Conservation (phyloP, 2,113 vertebrate species). For the Leiothrix lutea region DNA sequence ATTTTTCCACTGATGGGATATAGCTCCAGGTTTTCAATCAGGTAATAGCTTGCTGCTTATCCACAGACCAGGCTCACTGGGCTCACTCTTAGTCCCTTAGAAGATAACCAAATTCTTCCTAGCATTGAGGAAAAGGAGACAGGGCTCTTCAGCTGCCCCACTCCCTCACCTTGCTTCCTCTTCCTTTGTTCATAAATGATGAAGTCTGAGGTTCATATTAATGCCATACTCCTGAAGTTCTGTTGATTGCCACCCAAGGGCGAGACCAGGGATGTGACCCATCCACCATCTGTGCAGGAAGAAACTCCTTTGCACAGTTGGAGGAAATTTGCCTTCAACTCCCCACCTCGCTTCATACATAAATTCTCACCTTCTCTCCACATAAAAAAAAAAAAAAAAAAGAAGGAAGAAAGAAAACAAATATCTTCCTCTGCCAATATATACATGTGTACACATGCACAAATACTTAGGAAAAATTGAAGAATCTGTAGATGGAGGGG, state of each 20-base stretch:
- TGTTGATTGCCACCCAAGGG: neutral
- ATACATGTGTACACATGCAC: neutral
- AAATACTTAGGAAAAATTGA: neutral
- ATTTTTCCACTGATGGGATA: neutral
- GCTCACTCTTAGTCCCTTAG: neutral
- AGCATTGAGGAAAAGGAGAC: neutral
- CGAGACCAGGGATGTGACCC: neutral
- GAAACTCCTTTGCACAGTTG: neutral
- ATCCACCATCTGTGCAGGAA: neutral
- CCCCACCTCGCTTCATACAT: neutral
- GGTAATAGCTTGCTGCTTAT: neutral
- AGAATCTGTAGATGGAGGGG: neutral
- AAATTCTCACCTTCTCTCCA: neutral
- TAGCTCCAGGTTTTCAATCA: neutral
- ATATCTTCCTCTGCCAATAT: neutral
- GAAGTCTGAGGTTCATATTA: neutral
- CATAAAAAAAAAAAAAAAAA: neutral
- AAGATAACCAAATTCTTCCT: neutral
- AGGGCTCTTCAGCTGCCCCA: neutral
- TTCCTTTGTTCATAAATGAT: neutral
- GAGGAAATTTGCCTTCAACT: neutral
- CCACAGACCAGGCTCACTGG: neutral
- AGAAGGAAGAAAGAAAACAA: neutral
- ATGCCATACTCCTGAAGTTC: neutral
- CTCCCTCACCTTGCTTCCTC: neutral